These are phyloP conservation scores for Tetrax tetrax DNA, from an alignment of 2,113 vertebrate genomes.

Conservation along the genomic window DNA sequence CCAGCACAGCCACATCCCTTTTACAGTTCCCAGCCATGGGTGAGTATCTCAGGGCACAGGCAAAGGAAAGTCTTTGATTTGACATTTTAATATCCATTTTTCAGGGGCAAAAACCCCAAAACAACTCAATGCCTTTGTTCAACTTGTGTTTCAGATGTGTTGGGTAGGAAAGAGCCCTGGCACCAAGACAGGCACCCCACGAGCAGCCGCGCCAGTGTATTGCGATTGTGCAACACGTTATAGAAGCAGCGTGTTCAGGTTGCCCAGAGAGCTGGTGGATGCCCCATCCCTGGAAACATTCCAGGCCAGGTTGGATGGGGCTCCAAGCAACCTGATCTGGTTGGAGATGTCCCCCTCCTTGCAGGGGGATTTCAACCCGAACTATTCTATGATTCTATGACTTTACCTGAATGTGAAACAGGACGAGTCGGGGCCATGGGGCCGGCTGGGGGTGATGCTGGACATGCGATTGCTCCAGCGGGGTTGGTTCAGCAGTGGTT, in stretches of 20 bases:
- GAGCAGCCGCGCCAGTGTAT: not conserved
- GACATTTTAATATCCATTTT: not conserved
- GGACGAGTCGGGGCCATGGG: not conserved
- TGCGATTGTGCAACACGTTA: not conserved
- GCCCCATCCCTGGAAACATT: too few relatives aligned
- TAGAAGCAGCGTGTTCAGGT: not conserved
- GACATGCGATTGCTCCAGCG: not conserved
- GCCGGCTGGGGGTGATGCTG: not conserved
- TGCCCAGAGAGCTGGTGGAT: too few relatives aligned
- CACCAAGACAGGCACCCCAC: not conserved
- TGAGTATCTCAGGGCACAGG: accelerated
- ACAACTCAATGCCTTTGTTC: not conserved
- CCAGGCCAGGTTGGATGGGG: too few relatives aligned
- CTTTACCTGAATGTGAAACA: not conserved
- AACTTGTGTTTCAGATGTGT: not conserved
- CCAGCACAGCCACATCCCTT: not conserved
- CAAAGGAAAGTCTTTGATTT: not conserved
- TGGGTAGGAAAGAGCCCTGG: not conserved
- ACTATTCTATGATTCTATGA: too few relatives aligned
- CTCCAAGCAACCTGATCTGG: too few relatives aligned
- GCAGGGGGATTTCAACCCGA: too few relatives aligned
- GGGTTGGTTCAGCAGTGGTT: not conserved
- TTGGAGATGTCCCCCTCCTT: too few relatives aligned
- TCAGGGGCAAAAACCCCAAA: accelerated
- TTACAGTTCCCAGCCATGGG: not conserved